Conservation (phyloP, 2,888 invertebrate species). For the Ectemnius continuus region DNA sequence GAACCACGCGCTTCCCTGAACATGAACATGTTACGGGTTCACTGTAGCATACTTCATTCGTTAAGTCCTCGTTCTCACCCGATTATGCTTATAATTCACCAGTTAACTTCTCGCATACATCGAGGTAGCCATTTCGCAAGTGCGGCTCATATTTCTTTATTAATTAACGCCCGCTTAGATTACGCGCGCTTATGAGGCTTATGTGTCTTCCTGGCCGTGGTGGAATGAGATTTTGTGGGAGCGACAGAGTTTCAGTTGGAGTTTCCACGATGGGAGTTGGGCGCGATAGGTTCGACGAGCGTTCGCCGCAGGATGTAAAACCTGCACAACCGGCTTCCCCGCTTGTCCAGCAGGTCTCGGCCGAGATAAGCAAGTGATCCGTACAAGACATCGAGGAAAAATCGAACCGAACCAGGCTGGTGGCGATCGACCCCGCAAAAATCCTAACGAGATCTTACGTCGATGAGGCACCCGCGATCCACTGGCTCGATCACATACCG, state of each 20-base stretch:
- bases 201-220: too few relatives aligned
- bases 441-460: conserved; percentile 5
- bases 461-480: not conserved
- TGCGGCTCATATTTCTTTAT: not conserved
- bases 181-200: not conserved
- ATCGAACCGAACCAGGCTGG: not conserved
- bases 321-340: conserved; percentile 48
- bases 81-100: conserved; percentile 1
- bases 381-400: conserved; percentile 12
- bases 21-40: not conserved
- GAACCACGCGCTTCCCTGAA: not conserved
- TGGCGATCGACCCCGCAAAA: not conserved
- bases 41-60: not conserved
- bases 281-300: conserved; percentile 23
- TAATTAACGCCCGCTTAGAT: conserved; percentile 3
- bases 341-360: conserved; percentile 9
- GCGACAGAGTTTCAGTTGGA: not conserved
- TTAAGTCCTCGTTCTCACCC: not conserved
- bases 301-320: conserved; percentile 45
- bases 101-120: not conserved
- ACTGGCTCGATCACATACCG: not conserved
- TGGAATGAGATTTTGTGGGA: not conserved
- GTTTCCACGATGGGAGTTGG: conserved; percentile 9
- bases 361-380: conserved; percentile 5
- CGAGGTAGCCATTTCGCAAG: not conserved